A percentile compares a stretch with the other conserved stretches of the same genome.
Conservation (phyloP, 2,113 vertebrate genomes). For the Solenodon paradoxus region DNA sequence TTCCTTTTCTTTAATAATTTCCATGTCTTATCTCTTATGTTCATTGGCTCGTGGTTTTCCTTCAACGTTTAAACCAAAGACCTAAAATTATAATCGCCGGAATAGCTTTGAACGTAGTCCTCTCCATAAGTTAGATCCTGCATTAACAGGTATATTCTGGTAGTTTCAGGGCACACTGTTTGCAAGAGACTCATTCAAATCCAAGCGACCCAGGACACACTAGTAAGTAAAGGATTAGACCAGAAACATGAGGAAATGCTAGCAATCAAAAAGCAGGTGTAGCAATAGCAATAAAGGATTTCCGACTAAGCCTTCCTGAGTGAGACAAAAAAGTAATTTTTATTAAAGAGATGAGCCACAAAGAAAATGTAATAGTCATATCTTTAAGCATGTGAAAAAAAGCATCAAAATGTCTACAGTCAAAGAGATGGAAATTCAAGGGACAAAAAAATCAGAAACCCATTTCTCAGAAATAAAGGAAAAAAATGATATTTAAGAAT, state of each 20-base stretch:
- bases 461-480: background rate
- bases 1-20: background rate
- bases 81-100: background rate
- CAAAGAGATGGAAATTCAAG: background rate
- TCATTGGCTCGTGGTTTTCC: background rate
- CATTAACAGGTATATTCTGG: background rate
- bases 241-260: rapidly evolving
- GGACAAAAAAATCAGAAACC: background rate
- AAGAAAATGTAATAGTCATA: background rate
- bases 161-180: background rate
- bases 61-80: background rate
- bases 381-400: background rate
- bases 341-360: background rate
- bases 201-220: background rate
- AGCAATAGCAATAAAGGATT: too few relatives aligned
- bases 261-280: too few relatives aligned
- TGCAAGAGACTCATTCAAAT: background rate
- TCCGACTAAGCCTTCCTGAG: background rate
- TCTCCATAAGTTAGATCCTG: background rate
- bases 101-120: background rate
- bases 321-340: background rate
- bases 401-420: background rate
- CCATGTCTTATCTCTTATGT: background rate
- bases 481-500: background rate
- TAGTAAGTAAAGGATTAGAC: background rate